These are phyloP conservation scores for Meteorus cinctellus DNA, from an alignment of 2,888 invertebrate genomes.

Conservation along the genomic window DNA sequence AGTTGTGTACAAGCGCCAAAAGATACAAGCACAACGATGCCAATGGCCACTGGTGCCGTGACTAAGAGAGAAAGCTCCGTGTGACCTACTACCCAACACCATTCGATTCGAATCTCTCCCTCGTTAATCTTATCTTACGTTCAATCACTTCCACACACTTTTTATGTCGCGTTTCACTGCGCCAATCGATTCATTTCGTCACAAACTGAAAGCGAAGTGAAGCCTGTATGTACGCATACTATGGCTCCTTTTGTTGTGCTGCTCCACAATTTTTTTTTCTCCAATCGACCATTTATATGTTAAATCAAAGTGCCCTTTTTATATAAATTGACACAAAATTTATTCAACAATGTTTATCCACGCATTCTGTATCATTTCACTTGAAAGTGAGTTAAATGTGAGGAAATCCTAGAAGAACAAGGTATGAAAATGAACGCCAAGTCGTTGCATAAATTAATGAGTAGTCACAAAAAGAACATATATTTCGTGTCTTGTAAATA, in stretches of 20 bases:
- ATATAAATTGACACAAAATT: conserved; percentile 48
- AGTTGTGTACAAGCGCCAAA: conserved; percentile 76
- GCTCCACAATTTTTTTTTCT: conserved; percentile 5
- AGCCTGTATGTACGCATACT: not conserved
- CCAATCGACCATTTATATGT: conserved; percentile 24
- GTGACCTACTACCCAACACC: conserved; percentile 72
- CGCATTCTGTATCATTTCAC: not conserved
- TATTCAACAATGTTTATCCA: conserved; percentile 8
- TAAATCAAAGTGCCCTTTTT: conserved; percentile 69
- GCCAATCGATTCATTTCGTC: conserved; percentile 32
- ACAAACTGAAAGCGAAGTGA: conserved; percentile 20
- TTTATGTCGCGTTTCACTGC: conserved; percentile 21
- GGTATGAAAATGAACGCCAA: conserved; percentile 29
- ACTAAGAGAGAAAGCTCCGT: conserved; percentile 78
- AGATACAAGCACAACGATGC: conserved; percentile 79
- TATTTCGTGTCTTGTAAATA: conserved; percentile 61
- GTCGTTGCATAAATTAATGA: conserved; percentile 45
- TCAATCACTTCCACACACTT: conserved; percentile 28
- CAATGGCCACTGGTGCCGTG: conserved; percentile 69
- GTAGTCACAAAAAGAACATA: conserved; percentile 11
- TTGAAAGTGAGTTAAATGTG: conserved; percentile 4
- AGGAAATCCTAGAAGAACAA: conserved; percentile 54
- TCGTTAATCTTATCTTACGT: conserved; percentile 30
- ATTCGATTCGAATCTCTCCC: conserved; percentile 33
- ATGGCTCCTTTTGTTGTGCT: not conserved